These are phyloP conservation scores for Philotrypesis tridentata DNA, from an alignment of 1,140 invertebrate species.

Conservation along the genomic window DNA sequence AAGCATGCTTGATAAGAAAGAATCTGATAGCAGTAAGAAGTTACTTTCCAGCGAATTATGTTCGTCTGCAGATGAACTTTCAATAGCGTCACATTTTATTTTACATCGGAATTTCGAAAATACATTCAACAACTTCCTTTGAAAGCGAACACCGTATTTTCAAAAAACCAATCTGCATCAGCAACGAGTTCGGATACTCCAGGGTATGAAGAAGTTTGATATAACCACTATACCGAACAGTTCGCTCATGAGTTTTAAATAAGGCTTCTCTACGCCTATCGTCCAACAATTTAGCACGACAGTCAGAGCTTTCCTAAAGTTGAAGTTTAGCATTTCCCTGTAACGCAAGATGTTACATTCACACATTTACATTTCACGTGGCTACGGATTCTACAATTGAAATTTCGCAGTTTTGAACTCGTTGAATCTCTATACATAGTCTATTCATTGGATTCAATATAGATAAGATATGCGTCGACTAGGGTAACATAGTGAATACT, in stretches of 20 bases:
- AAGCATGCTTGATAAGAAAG: too few relatives aligned
- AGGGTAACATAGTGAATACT: too few relatives aligned
- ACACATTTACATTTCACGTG: neutral
- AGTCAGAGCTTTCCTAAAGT: neutral
- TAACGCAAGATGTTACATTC: neutral
- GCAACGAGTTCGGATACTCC: neutral
- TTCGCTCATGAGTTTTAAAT: slow-evolving; percentile 12
- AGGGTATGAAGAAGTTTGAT: slow-evolving; percentile 21
- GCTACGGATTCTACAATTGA: neutral
- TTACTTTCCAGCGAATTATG: too few relatives aligned
- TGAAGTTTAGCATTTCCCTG: neutral
- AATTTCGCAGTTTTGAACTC: neutral
- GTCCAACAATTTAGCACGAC: neutral
- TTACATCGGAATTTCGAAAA: neutral
- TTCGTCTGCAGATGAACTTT: too few relatives aligned
- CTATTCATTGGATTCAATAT: too few relatives aligned
- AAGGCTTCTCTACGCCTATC: neutral
- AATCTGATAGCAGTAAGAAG: too few relatives aligned
- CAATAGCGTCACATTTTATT: neutral
- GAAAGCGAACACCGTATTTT: neutral
- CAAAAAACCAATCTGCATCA: neutral
- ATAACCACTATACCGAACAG: neutral
- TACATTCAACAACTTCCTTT: neutral
- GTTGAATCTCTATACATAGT: too few relatives aligned
- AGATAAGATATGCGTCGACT: too few relatives aligned